Conservation (phyloP, 2,113 vertebrate species). For the Phrynosoma platyrhinos region DNA sequence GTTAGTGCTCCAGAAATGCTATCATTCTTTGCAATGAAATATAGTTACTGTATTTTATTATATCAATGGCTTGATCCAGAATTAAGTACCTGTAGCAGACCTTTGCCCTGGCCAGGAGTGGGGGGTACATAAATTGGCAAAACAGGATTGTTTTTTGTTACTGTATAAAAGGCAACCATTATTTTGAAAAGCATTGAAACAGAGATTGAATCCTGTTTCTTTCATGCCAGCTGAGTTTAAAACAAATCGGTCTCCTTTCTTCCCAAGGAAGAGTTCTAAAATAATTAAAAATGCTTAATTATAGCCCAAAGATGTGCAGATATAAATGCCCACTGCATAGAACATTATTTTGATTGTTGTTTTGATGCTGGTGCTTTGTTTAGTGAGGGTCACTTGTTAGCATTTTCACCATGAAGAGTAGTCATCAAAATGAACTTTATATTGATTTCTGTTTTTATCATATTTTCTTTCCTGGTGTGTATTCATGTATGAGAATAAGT, state of each 20-base stretch:
- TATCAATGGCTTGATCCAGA: slow-evolving; percentile 49
- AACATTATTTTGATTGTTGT: slow-evolving; percentile 16
- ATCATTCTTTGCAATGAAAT: slow-evolving; percentile 39
- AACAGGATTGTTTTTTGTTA: slow-evolving; percentile 61
- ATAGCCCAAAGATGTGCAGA: background rate
- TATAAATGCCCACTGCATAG: slow-evolving; percentile 6
- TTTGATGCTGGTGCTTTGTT: slow-evolving; percentile 13
- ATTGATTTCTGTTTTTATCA: background rate
- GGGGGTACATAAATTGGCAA: slow-evolving; percentile 48
- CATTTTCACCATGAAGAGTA: background rate
- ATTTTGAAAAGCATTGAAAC: background rate
- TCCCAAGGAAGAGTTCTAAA: rapidly evolving
- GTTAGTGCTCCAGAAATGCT: slow-evolving; percentile 31
- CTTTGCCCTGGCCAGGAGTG: slow-evolving; percentile 21
- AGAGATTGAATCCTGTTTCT: slow-evolving; percentile 26
- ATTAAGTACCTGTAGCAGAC: slow-evolving; percentile 47
- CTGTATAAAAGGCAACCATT: slow-evolving; percentile 50
- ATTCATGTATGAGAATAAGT: background rate
- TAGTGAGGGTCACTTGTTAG: background rate
- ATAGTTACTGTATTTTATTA: slow-evolving; percentile 43
- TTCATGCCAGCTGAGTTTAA: slow-evolving; percentile 28
- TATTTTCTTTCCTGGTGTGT: background rate
- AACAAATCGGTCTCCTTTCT: background rate
- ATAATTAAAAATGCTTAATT: slow-evolving; percentile 3
- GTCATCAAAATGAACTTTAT: background rate